A percentile compares a stretch with the other conserved stretches of the same genome.
These are phyloP conservation scores for Lumbricus terrestris DNA, from an alignment of 2,888 invertebrate species.

Conservation along the genomic window DNA sequence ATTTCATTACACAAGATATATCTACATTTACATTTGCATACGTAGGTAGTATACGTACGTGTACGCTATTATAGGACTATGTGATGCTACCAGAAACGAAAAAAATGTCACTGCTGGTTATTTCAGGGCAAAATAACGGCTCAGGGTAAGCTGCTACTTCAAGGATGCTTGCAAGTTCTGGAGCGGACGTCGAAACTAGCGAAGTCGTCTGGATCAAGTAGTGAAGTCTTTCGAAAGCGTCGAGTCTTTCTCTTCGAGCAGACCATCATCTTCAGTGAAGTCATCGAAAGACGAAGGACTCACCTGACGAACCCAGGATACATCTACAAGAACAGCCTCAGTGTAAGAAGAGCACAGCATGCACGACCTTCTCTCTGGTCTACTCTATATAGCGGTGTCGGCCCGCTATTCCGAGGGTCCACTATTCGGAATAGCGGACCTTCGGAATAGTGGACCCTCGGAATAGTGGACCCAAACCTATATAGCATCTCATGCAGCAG, in stretches of 20 bases:
- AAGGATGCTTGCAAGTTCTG: constrained; percentile 60
- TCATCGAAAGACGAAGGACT: constrained; percentile 82
- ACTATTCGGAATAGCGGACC: too few species aligned
- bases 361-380: too few species aligned
- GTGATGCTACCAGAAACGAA: too few species aligned
- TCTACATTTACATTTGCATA: neutral
- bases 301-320: constrained; percentile 86
- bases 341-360: constrained; percentile 60
- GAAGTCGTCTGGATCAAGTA: constrained; percentile 28
- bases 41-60: neutral
- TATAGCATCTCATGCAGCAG: too few species aligned
- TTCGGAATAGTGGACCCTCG: too few species aligned
- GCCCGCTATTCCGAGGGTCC: too few species aligned
- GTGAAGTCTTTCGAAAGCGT: constrained; percentile 74
- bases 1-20: neutral
- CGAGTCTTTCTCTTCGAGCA: constrained; percentile 98
- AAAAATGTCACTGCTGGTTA: too few species aligned
- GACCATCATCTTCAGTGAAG: constrained; percentile 86
- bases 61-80: neutral
- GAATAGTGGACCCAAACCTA: too few species aligned
- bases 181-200: neutral
- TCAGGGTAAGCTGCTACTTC: constrained; percentile 88
- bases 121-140: constrained; percentile 90
- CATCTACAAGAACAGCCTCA: constrained; percentile 91
- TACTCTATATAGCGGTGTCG: too few species aligned